phyloP scores from a whole-genome alignment of 1,140 invertebrate species.

The Andrena cerasifolii region DNA sequence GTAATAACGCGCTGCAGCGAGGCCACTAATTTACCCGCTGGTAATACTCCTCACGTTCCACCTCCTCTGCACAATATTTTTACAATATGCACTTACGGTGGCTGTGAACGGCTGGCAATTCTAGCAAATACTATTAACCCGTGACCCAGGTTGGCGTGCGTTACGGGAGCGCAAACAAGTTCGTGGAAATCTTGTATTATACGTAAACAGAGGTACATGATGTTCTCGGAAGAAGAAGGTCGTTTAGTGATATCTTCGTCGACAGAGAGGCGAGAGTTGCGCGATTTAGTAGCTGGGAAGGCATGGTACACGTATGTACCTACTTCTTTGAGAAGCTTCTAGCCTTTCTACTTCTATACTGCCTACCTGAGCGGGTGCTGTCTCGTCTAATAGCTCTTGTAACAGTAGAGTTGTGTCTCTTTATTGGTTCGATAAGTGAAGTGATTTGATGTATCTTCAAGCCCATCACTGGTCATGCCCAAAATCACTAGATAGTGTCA shows the following conservation, averaged over 20 bases:
- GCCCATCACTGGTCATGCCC: too few species aligned
- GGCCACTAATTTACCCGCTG: background rate
- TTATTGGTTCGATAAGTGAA: too few species aligned
- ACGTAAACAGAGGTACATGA: too few species aligned
- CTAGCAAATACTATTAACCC: slow-evolving; percentile 17
- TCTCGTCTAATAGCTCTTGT: too few species aligned
- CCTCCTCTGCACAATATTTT: background rate
- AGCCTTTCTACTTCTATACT: too few species aligned
- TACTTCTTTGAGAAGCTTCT: too few species aligned
- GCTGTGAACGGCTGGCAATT: background rate
- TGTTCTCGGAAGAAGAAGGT: background rate
- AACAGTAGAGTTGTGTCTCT: too few species aligned
- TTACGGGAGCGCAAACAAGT: background rate
- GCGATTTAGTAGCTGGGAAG: too few species aligned
- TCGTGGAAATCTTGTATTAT: background rate
- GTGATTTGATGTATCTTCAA: too few species aligned
- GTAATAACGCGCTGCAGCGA: slow-evolving; percentile 15
- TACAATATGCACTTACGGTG: background rate
- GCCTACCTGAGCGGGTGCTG: too few species aligned
- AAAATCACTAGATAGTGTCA: too few species aligned
- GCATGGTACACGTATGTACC: too few species aligned
- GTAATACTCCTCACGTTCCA: slow-evolving; percentile 14
- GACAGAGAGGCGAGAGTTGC: background rate
- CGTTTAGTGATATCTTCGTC: background rate
- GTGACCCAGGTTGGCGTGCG: background rate